Evolutionary conservation across 2,888 invertebrate species (phyloP), one percentile per base, ranked within the genome.

Genomic region (Polyommatus icarus): DNA sequence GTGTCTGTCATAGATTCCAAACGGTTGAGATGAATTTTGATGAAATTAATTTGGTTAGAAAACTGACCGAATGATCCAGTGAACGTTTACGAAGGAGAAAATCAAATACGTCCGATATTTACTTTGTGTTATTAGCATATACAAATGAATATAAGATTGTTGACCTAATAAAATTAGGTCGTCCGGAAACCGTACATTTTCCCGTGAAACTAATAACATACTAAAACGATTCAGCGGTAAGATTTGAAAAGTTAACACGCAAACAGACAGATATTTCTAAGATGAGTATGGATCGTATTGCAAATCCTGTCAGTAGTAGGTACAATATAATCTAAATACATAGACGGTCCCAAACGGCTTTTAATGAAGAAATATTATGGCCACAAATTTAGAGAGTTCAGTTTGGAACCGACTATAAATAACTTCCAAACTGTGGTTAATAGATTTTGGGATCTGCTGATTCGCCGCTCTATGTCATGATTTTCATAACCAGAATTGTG

Each of bases 381-480:
- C 50, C 72, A 40, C 36, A 72, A 72, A 67, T 67, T 32, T 32
- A n/a, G 72, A 40, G 40, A 72, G 36, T 72, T 72, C 40, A n/a
- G 72, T 40, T 75, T 75, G 18, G 29, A 75, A 75, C 72, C 24
- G 71, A 57, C n/a, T 77, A 77, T 73, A 57, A 77, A 77, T 73
- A 77, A 73, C 72, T 8, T 32, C 71, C n/a, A 72, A 59, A 72
- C 77, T 71, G 71, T 78, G 59, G 59, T 50, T 76, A 79, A 61
- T 77, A 76, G 67, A 50, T 78, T 80, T 80, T 76, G 76, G 77
- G 72, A 77, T 32, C 29, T 12, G 15, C 67, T 67, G 67, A 12
- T 67, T 1, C 15, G 20, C 20, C 12, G 15, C 18, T 29, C 67
- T 29, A 29, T 67, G 6, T 18, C 24, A 29, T 32, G 29, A 15